Evolutionary conservation across 2,888 invertebrate species (phyloP).

Genomic region (Marronus borbonicus): DNA sequence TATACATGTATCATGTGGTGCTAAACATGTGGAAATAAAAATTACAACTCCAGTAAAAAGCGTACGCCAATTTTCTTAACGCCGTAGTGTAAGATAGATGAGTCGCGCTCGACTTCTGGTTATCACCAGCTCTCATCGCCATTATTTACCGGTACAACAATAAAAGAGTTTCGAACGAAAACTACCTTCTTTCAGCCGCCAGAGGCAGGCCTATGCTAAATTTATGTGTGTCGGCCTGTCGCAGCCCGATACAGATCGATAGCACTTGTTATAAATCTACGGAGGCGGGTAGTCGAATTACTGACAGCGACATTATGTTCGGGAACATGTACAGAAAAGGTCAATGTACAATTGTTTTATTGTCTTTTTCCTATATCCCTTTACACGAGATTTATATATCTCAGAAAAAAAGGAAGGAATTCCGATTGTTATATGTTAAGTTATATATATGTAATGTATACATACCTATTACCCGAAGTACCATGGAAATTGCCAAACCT

Average conservation of each 20-base stretch:
- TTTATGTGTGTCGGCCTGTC: conserved; percentile 60
- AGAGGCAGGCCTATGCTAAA: conserved; percentile 59
- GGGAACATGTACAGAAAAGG: conserved; percentile 53
- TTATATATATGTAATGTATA: too few relatives aligned
- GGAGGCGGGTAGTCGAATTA: conserved; percentile 58
- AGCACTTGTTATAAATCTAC: conserved; percentile 61
- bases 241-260: conserved; percentile 58
- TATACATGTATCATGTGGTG: conserved; percentile 1
- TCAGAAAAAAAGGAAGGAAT: conserved; percentile 19
- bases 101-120: conserved; percentile 57
- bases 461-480: background rate
- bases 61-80: conserved; percentile 26
- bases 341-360: conserved; percentile 54
- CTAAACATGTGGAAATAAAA: conserved; percentile 24
- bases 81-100: conserved; percentile 56
- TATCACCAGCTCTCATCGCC: conserved; percentile 63
- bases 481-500: background rate
- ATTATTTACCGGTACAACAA: conserved; percentile 64
- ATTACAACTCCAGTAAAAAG: conserved; percentile 26
- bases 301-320: conserved; percentile 55
- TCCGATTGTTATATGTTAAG: conserved; percentile 37
- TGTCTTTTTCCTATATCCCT: conserved; percentile 48
- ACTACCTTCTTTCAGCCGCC: conserved; percentile 61
- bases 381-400: conserved; percentile 47
- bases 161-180: conserved; percentile 59